These are phyloP conservation scores for Macrophya annulata DNA, from an alignment of 2,888 invertebrate species.

Conservation along the genomic window DNA sequence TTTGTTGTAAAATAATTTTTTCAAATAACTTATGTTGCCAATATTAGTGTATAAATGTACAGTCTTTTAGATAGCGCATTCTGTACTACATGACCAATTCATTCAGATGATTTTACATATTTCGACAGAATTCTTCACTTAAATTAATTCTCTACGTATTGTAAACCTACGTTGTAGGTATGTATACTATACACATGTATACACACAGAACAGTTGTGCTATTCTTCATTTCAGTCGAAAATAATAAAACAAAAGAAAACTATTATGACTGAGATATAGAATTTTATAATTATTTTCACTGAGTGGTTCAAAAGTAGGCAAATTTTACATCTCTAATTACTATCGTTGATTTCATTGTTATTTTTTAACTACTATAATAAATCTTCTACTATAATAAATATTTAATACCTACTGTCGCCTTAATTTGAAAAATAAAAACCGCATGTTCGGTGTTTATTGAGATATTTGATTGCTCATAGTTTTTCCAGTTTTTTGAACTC, in stretches of 20 bases:
- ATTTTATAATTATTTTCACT: background rate
- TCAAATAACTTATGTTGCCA: slow-evolving; percentile 30
- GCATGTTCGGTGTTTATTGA: background rate
- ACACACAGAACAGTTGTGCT: slow-evolving; percentile 31
- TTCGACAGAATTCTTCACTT: background rate
- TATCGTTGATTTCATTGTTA: background rate
- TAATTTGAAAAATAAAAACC: background rate
- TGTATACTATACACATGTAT: background rate
- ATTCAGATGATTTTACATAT: slow-evolving; percentile 9
- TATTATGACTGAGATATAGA: slow-evolving; percentile 20
- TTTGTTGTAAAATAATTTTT: slow-evolving; percentile 43
- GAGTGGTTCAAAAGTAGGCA: background rate
- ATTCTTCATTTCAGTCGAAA: slow-evolving; percentile 30
- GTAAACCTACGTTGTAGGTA: slow-evolving; percentile 8
- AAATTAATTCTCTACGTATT: background rate
- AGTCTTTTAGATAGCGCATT: slow-evolving; percentile 23
- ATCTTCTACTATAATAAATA: background rate
- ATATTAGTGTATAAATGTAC: slow-evolving; percentile 45
- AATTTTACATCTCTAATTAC: background rate
- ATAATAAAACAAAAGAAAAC: background rate
- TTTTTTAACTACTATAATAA: background rate
- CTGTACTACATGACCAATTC: background rate
- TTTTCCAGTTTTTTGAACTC: background rate
- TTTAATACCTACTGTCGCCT: background rate
- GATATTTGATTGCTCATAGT: background rate